These are phyloP conservation scores for Tetragonula clypearis DNA, from an alignment of 1,140 invertebrate species.

Conservation along the genomic window DNA sequence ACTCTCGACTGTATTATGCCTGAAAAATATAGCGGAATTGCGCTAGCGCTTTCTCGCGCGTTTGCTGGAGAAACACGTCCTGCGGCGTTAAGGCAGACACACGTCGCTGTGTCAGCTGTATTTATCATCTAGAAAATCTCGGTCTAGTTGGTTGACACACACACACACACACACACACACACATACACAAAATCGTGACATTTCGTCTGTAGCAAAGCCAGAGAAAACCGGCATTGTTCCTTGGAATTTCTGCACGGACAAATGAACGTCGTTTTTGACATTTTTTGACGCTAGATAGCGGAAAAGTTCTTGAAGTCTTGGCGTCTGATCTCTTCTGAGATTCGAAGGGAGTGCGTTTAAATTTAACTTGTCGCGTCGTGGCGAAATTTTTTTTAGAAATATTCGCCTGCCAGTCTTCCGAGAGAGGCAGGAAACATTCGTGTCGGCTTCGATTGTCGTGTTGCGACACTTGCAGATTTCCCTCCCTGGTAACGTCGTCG, in stretches of 20 bases:
- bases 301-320: not conserved
- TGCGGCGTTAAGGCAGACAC: constrained; percentile 20
- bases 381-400: no score
- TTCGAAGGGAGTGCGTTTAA: not conserved
- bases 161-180: not conserved
- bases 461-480: constrained; percentile 44
- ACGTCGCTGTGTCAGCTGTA: constrained; percentile 26
- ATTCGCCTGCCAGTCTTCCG: constrained; percentile 30
- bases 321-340: not conserved
- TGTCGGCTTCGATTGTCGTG: constrained; percentile 6
- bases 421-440: constrained; percentile 24
- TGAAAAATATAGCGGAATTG: not conserved
- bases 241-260: constrained; percentile 28
- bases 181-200: not conserved
- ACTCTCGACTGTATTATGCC: not conserved
- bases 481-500: constrained; percentile 38
- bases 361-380: not conserved
- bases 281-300: not conserved
- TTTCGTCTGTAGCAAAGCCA: constrained; percentile 13
- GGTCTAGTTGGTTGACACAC: not conserved
- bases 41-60: not conserved
- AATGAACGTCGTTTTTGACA: constrained; percentile 59
- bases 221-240: not conserved
- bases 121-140: constrained; percentile 34
- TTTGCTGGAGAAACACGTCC: constrained; percentile 6